Base-by-base conservation (phyloP, 2,888 invertebrate species). In the Napeogenes sylphis region DNA sequence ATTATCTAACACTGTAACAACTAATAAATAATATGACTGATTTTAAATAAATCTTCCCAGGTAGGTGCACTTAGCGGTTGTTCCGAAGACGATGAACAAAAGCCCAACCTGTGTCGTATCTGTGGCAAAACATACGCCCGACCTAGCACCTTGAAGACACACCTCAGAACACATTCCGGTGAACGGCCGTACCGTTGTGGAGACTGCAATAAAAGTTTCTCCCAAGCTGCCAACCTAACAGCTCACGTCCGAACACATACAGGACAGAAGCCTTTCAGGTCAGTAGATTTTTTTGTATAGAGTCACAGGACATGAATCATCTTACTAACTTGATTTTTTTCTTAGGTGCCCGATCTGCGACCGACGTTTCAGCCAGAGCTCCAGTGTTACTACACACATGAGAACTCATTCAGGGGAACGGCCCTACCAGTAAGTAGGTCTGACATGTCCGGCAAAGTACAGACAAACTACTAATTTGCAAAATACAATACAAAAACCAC, bases 361-460 rank as follows among this genome's bases (percentile, higher is more conserved):
- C 81, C 93, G 99, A 66, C 93, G 98, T 75, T 99, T 99, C 86
- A 98, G 98, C 65, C 99, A 99, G 82, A 98, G 98, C 75, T 95
- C 95, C 59, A 94, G 94, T 67, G 98, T 99, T 60, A 99, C 99
- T 62, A 99, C 99, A 71, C 99, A 99, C 92, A 98, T 99, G 98
- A 93, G 99, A 80, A 99, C 99, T n/a, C 99, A 99, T 89, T 98
- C 98, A n/a, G 99, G 99, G n/a, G 99, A 99, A 83, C 92, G 98
- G 63, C 99, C 99, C 0, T 99, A 99, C 84, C 93, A 94, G 92
- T 93, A 77, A 84, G 85, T 79, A 33, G 12, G 5, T 42, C 3
- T 42, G 10, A 10, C 2, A 55, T 53, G 38, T 56, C 21, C 21
- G 21, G 45, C 8, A 33, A 38, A 13, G 46, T 4, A 51, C 6